Conservation (phyloP, 2,888 invertebrate species). For the Volucella inflata region DNA sequence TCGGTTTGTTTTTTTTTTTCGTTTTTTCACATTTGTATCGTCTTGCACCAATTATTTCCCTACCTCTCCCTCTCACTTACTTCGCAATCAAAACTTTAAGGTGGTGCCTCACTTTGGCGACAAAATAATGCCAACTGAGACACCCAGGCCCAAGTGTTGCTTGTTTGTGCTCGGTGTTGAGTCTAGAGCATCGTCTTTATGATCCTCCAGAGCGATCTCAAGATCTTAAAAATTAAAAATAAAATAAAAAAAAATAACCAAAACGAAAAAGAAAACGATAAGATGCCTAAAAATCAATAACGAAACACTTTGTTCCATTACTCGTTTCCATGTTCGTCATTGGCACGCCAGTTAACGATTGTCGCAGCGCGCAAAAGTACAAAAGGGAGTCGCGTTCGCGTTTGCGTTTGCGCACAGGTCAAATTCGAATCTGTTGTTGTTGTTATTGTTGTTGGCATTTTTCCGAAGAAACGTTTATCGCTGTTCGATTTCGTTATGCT, state of each 20-base stretch:
- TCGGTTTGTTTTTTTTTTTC: slow-evolving; percentile 15
- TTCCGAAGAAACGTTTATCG: slow-evolving; percentile 72
- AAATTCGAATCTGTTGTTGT: slow-evolving; percentile 68
- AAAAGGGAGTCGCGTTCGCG: slow-evolving; percentile 31
- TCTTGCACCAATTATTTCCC: slow-evolving; percentile 42
- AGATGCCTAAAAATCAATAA: slow-evolving; percentile 63
- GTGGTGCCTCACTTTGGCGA: slow-evolving; percentile 54
- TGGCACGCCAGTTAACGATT: slow-evolving; percentile 51
- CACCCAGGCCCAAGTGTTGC: slow-evolving; percentile 38
- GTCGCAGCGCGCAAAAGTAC: slow-evolving; percentile 47
- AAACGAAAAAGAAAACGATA: neutral
- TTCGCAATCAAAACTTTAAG: neutral
- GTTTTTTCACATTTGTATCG: neutral
- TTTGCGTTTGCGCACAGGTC: slow-evolving; percentile 55
- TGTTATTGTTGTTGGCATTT: slow-evolving; percentile 69
- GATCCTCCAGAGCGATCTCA: slow-evolving; percentile 29
- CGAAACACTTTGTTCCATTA: slow-evolving; percentile 73
- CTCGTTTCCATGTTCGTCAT: slow-evolving; percentile 65
- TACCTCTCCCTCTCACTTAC: slow-evolving; percentile 6
- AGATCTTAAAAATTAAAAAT: neutral
- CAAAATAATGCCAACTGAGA: slow-evolving; percentile 68
- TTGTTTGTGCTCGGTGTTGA: neutral
- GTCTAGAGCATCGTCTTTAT: slow-evolving; percentile 31
- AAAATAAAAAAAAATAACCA: neutral
- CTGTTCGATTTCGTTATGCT: slow-evolving; percentile 55